A percentile compares a stretch with the other conserved stretches of the same genome.
Conservation (phyloP, 2,797 vertebrate species). For the Sylvilagus floridanus region DNA sequence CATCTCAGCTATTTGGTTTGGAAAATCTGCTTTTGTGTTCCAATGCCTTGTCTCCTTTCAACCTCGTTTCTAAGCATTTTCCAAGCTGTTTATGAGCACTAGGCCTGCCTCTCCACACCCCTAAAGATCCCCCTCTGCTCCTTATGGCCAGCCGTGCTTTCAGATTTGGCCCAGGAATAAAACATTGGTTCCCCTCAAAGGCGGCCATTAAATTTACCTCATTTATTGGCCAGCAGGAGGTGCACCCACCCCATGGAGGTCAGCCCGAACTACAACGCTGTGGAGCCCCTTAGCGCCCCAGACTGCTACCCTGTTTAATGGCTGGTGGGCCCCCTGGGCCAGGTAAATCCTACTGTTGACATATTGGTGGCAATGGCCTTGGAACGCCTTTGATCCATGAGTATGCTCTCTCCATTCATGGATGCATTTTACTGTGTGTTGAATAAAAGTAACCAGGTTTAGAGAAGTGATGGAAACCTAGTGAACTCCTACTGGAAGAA, state of each 20-base stretch:
- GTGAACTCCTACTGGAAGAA: constrained; percentile 62
- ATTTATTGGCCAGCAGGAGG: constrained; percentile 80
- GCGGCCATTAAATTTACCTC: constrained; percentile 77
- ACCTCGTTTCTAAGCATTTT: constrained; percentile 68
- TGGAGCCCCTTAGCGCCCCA: background rate
- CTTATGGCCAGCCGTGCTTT: constrained; percentile 48
- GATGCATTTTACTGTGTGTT: constrained; percentile 72
- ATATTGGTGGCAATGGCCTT: constrained; percentile 70
- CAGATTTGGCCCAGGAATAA: constrained; percentile 45
- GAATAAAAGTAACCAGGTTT: constrained; percentile 77
- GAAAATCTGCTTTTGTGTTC: constrained; percentile 77
- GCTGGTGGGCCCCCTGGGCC: constrained; percentile 60
- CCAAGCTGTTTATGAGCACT: constrained; percentile 70
- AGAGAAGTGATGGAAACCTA: constrained; percentile 42
- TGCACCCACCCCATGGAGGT: constrained; percentile 61
- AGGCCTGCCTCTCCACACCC: constrained; percentile 59
- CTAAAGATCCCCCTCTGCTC: constrained; percentile 74
- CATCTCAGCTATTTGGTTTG: constrained; percentile 74
- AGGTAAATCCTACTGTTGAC: constrained; percentile 77
- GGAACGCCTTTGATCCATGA: constrained; percentile 70
- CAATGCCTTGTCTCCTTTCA: constrained; percentile 68
- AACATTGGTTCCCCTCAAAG: constrained; percentile 74
- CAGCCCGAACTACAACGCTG: constrained; percentile 42
- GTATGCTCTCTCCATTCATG: constrained; percentile 45
- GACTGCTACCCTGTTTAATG: constrained; percentile 63